These are phyloP conservation scores for Bubo bubo DNA, from an alignment of 2,113 vertebrate species.

Conservation along the genomic window DNA sequence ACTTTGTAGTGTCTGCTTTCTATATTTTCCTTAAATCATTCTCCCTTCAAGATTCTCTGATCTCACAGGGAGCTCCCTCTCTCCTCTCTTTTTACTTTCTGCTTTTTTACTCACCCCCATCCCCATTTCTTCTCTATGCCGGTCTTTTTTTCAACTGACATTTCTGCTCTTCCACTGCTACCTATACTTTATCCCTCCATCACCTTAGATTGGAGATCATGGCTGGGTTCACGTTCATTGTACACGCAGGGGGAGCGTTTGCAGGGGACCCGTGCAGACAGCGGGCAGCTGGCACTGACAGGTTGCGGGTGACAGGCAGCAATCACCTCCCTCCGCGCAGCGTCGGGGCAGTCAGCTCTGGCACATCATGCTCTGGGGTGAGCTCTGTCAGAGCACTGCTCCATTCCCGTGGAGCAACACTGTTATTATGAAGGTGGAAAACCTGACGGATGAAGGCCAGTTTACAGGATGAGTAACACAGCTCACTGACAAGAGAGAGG, in stretches of 20 bases:
- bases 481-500: background rate
- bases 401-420: background rate
- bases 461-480: background rate
- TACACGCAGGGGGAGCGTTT: rapidly evolving
- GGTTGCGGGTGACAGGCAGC: background rate
- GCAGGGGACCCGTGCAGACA: background rate
- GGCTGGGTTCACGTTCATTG: background rate
- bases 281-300: background rate
- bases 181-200: background rate
- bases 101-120: background rate
- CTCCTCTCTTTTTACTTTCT: background rate
- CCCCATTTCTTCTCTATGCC: background rate
- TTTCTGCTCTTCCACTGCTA: background rate
- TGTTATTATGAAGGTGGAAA: background rate
- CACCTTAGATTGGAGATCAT: background rate
- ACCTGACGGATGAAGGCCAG: background rate
- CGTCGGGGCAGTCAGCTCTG: background rate
- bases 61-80: background rate
- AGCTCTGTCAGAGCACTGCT: background rate
- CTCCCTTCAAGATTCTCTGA: background rate
- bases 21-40: background rate
- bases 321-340: background rate
- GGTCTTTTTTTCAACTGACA: background rate
- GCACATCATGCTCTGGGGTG: background rate
- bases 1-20: background rate